Conservation (phyloP, 1,140 invertebrate species). For the Drosophila orena region DNA sequence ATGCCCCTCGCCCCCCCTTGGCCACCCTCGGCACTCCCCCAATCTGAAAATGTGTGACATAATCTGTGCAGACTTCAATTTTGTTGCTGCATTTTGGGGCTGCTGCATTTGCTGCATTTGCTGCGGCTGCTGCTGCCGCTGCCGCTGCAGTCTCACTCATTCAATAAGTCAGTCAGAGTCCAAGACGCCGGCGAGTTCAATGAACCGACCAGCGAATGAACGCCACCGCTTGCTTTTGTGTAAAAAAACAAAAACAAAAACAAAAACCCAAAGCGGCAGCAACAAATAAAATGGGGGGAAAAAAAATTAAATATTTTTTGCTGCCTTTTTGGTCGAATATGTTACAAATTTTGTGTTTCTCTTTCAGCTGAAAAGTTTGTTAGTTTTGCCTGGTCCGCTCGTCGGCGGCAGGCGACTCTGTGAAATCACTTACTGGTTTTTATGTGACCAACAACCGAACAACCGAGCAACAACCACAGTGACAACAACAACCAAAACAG, state of each 20-base stretch:
- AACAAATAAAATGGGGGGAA: conserved; percentile 19
- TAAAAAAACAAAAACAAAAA: conserved; percentile 18
- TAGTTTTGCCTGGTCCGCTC: conserved; percentile 58
- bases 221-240: conserved; percentile 49
- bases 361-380: conserved; percentile 57
- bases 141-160: conserved; percentile 68
- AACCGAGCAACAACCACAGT: neutral
- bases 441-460: conserved; percentile 48
- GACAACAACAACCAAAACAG: conserved; percentile 8
- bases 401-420: conserved; percentile 54
- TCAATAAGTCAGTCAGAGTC: conserved; percentile 80
- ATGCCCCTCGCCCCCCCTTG: conserved; percentile 37
- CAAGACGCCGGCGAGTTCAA: conserved; percentile 54
- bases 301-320: conserved; percentile 73
- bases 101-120: conserved; percentile 29
- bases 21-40: conserved; percentile 16
- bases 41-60: conserved; percentile 80
- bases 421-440: conserved; percentile 82
- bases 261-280: conserved; percentile 31
- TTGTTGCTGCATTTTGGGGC: conserved; percentile 52
- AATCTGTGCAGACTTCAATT: conserved; percentile 82
- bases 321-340: conserved; percentile 69
- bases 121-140: conserved; percentile 34
- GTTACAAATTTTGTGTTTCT: conserved; percentile 74
- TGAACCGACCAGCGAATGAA: conserved; percentile 36